phyloP scores from a whole-genome alignment of 2,113 vertebrate species.

The Larimichthys crocea region DNA sequence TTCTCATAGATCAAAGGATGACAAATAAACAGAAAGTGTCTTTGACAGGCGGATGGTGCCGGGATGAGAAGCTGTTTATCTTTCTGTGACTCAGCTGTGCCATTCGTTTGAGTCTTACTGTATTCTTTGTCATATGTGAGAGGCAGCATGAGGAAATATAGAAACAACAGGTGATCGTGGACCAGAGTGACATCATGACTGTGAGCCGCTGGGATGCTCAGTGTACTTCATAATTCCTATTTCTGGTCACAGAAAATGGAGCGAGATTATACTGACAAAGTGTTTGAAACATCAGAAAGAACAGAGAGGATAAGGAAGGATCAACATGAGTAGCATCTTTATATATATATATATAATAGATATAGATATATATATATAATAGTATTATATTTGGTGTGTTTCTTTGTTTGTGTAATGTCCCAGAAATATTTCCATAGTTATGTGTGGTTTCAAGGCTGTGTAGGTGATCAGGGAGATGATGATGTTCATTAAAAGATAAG shows the following conservation, averaged over 20 bases:
- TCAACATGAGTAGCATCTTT: no score
- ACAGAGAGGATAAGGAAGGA: background rate
- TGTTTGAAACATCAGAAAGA: constrained; percentile 14
- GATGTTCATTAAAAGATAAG: background rate
- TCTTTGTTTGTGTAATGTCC: background rate
- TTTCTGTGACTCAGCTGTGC: constrained; percentile 6
- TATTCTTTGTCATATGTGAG: constrained; percentile 13
- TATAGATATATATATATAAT: no score
- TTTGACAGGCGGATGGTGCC: constrained; percentile 5
- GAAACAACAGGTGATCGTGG: background rate
- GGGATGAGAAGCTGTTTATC: constrained; percentile 8
- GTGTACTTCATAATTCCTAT: background rate
- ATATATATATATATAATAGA: no score
- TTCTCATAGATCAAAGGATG: constrained; percentile 39
- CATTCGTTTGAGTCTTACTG: constrained; percentile 7
- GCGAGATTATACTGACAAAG: background rate
- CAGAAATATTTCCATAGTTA: background rate
- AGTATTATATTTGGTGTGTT: no score
- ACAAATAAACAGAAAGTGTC: constrained; percentile 37
- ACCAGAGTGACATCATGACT: constrained; percentile 8
- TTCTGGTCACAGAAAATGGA: constrained; percentile 11
- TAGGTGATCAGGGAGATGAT: background rate
- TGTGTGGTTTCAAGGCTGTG: background rate
- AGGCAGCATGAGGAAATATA: background rate
- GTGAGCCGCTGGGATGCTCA: background rate